Conservation (phyloP, 2,888 invertebrate species). For the Germaria angustata region DNA sequence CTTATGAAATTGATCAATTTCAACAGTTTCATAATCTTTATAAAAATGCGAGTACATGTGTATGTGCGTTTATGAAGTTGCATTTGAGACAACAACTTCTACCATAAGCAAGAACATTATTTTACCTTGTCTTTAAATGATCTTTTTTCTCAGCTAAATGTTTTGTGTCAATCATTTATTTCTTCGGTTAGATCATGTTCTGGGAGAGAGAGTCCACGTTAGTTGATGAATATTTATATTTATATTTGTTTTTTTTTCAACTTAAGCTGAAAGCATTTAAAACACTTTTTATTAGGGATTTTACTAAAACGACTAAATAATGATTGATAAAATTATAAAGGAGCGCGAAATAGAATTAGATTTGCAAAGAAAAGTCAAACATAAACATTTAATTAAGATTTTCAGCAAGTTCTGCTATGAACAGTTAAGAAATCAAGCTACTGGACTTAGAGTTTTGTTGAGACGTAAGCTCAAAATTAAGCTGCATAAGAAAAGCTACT, state of each 20-base stretch:
- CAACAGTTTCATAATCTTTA: slow-evolving; percentile 73
- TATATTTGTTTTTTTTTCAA: slow-evolving; percentile 4
- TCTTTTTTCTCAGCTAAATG: slow-evolving; percentile 46
- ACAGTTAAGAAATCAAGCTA: slow-evolving; percentile 47
- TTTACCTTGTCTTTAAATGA: slow-evolving; percentile 20
- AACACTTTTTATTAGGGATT: slow-evolving; percentile 62
- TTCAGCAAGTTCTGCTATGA: not conserved
- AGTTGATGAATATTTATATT: not conserved
- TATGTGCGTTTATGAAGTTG: slow-evolving; percentile 1
- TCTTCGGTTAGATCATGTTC: slow-evolving; percentile 23
- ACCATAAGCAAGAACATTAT: slow-evolving; percentile 17
- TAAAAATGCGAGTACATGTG: not conserved
- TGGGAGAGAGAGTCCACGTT: not conserved
- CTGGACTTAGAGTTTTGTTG: slow-evolving; percentile 13
- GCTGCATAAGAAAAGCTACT: slow-evolving; percentile 37
- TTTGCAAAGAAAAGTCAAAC: not conserved
- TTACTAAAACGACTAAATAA: slow-evolving; percentile 44
- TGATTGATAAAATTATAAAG: slow-evolving; percentile 56
- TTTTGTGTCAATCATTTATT: slow-evolving; percentile 61
- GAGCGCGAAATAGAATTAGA: slow-evolving; percentile 42
- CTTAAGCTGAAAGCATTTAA: slow-evolving; percentile 57
- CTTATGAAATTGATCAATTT: slow-evolving; percentile 79
- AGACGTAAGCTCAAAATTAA: slow-evolving; percentile 26
- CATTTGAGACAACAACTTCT: slow-evolving; percentile 39
- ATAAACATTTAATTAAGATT: slow-evolving; percentile 50